Evolutionary conservation across 2,113 vertebrate genomes (phyloP).

Genomic region (Emydocephalus ijimae): DNA sequence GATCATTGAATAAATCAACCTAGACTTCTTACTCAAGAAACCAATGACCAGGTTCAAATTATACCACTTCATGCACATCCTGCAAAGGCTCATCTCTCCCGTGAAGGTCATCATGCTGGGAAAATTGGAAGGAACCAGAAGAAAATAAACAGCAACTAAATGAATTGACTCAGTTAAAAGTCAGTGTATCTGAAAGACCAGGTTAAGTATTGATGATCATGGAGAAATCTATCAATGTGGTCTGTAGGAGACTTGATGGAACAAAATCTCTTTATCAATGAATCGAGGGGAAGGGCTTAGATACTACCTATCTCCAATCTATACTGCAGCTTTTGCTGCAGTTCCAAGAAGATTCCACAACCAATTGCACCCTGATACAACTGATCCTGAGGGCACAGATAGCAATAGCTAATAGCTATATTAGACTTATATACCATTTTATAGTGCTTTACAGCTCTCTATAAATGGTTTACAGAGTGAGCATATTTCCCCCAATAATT

Average conservation of each 20-base stretch:
- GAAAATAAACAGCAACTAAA: neutral
- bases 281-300: neutral
- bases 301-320: neutral
- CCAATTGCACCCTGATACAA: neutral
- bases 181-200: neutral
- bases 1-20: neutral
- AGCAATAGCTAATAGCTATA: too few relatives aligned
- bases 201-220: neutral
- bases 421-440: too few relatives aligned
- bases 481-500: too few relatives aligned
- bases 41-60: neutral
- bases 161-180: neutral
- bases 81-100: neutral
- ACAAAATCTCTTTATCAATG: neutral
- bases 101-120: neutral
- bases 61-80: neutral
- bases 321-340: neutral
- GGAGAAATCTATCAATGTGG: neutral
- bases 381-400: neutral
- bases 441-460: too few relatives aligned
- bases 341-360: neutral
- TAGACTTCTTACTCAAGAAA: neutral
- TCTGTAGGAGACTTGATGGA: neutral
- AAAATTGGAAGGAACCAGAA: neutral
- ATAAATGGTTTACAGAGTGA: too few relatives aligned